Evolutionary conservation across 1,140 invertebrate genomes (phyloP), one percentile per base, ranked within the genome.

Genomic region (Lepeophtheirus salmonis): DNA sequence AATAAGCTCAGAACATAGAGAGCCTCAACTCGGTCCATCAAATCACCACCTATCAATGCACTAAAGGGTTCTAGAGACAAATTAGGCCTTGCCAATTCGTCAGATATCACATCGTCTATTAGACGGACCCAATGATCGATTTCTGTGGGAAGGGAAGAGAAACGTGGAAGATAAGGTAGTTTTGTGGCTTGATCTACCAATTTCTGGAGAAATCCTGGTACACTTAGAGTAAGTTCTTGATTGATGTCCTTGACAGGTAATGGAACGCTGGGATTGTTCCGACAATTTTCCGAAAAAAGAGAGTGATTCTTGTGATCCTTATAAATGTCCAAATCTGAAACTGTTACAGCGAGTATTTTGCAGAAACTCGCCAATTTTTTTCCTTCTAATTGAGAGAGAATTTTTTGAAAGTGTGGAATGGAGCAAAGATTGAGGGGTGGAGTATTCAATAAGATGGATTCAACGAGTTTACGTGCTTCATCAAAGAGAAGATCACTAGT

Each of bases 241-340:
- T 55, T 55, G 12, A 55, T 55, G 21, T 55, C 53, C 21, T 22
- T 55, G 10, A 55, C 22, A 13, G 53, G 53, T 4, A 55, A 6
- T 10, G 22, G 22, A 55, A 6, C 53, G 4, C 18, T 18, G 13
- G 17, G 18, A n/a, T 18, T 51, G 12, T 51, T 51, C 22, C 21
- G 20, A 25, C 16, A 16, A 25, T 55, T 55, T 24, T 55, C 16
- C 14, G 12, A 14, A 14, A 18, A 23, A 6, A 55, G 22, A 10
- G 53, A 25, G 22, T 20, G 12, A 6, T 6, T n/a, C 49, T 63
- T 64, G 49, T 64, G 62, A 56, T 64, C 63, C n/a, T 41, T 41
- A 60, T 62, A 64, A 51, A 64, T 64, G 52, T 64, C 63, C 17
- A 64, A 23, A 51, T 64, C 63, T 13, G 63, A 64, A 1, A 64